Evolutionary conservation across 1,140 invertebrate genomes (phyloP).

Genomic region (Lithobius niger): DNA sequence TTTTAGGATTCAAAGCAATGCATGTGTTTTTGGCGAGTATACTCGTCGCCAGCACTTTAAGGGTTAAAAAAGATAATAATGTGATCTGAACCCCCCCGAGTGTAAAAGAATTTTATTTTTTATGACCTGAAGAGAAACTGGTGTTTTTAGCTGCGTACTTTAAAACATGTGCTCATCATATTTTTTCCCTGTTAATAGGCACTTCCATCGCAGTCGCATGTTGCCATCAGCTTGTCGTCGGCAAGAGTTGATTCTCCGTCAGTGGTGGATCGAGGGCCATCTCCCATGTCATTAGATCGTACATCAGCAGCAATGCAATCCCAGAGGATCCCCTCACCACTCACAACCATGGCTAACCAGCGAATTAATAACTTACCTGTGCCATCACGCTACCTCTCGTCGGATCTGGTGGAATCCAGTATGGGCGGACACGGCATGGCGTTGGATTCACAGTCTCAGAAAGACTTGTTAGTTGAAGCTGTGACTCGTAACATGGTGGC

Average conservation of each 20-base stretch:
- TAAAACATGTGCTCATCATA: no score
- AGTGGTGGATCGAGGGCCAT: background rate
- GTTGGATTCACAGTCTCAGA: background rate
- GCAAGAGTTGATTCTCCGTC: background rate
- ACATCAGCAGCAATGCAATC: background rate
- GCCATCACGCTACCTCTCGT: background rate
- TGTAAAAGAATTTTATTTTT: no score
- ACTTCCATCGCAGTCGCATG: background rate
- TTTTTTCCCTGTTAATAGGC: background rate
- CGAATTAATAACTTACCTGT: background rate
- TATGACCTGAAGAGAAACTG: no score
- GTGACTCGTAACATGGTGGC: background rate
- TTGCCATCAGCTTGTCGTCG: background rate
- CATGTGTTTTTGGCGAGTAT: no score
- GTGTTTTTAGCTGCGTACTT: no score
- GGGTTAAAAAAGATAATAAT: no score
- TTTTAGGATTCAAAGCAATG: no score
- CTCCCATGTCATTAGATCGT: background rate
- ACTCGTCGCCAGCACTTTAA: no score
- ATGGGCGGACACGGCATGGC: background rate
- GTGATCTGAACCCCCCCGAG: no score
- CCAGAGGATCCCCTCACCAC: background rate
- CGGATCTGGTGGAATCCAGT: constrained; percentile 4
- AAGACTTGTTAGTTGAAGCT: constrained; percentile 1
- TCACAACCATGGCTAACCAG: constrained; percentile 2